A percentile compares a stretch with the other conserved stretches of the same genome.
These are phyloP conservation scores for Chymomyza costata DNA, from an alignment of 1,140 invertebrate genomes.

Conservation along the genomic window DNA sequence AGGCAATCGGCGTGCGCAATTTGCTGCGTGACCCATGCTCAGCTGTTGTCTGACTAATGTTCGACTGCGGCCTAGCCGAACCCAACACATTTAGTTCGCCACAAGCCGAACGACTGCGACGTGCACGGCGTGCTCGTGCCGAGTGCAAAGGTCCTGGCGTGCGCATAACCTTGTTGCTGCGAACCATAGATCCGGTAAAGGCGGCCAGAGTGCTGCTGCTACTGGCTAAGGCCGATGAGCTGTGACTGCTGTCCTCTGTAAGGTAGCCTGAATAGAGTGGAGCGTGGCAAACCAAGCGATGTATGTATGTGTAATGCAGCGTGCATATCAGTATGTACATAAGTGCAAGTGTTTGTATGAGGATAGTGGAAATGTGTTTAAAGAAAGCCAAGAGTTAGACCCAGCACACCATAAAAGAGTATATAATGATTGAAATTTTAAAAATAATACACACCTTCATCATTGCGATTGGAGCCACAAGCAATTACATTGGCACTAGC, in stretches of 20 bases:
- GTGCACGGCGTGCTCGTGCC: slow-evolving; percentile 52
- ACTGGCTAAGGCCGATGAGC: slow-evolving; percentile 13
- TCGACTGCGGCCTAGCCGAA: slow-evolving; percentile 23
- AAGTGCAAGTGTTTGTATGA: slow-evolving; percentile 12
- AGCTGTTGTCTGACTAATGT: background rate
- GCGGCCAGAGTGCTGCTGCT: slow-evolving; percentile 30
- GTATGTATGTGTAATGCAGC: slow-evolving; percentile 8
- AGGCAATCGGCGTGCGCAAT: slow-evolving; percentile 61
- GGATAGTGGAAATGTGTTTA: slow-evolving; percentile 11
- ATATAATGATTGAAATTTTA: background rate
- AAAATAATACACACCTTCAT: slow-evolving; percentile 46
- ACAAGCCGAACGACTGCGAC: slow-evolving; percentile 63
- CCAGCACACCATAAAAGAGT: slow-evolving; percentile 32
- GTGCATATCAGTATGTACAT: background rate
- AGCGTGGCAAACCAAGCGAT: slow-evolving; percentile 28
- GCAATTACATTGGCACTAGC: slow-evolving; percentile 3
- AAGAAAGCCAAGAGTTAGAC: slow-evolving; percentile 31
- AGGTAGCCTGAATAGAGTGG: slow-evolving; percentile 71
- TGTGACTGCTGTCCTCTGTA: slow-evolving; percentile 72
- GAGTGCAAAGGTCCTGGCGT: slow-evolving; percentile 67
- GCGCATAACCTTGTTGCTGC: slow-evolving; percentile 43
- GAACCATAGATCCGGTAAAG: slow-evolving; percentile 36
- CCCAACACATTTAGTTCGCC: slow-evolving; percentile 22
- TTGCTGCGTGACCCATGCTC: slow-evolving; percentile 56
- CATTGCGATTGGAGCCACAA: slow-evolving; percentile 46